Evolutionary conservation across 2,888 invertebrate species (phyloP).

Genomic region (Cynaeus angustus): DNA sequence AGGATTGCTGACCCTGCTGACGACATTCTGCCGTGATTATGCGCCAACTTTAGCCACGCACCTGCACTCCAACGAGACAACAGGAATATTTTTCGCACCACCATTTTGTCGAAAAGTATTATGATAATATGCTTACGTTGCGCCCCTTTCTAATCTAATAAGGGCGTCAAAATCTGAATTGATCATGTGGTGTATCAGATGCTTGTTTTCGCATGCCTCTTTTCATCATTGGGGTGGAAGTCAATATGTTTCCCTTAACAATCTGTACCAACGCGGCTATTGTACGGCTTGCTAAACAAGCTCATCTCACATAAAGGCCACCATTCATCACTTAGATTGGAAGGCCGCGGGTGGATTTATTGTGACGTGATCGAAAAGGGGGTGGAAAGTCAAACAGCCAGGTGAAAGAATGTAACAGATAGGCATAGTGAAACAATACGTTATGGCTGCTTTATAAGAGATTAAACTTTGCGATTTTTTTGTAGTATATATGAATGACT

Average conservation of each 20-base stretch:
- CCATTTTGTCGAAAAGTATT: too few relatives aligned
- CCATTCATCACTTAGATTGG: conserved; percentile 56
- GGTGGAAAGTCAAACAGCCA: conserved; percentile 36
- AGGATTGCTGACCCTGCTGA: conserved; percentile 53
- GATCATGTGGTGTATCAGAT: conserved; percentile 57
- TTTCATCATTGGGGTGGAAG: conserved; percentile 57
- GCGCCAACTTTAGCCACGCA: conserved; percentile 29
- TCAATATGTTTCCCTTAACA: conserved; percentile 58
- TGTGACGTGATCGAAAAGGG: conserved; percentile 49
- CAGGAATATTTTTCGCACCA: too few relatives aligned
- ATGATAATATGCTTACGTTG: neutral
- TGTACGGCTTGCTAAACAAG: conserved; percentile 51
- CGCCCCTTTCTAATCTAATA: conserved; percentile 26
- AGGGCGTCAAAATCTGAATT: conserved; percentile 32
- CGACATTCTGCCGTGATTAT: conserved; percentile 48
- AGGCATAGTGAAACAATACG: too few relatives aligned
- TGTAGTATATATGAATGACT: too few relatives aligned
- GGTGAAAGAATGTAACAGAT: too few relatives aligned
- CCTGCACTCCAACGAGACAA: neutral
- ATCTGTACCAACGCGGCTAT: conserved; percentile 56
- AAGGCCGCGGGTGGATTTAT: conserved; percentile 45
- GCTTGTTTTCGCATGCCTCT: conserved; percentile 62
- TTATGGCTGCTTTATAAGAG: too few relatives aligned
- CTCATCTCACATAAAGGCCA: conserved; percentile 53
- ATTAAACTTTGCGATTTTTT: too few relatives aligned